These are phyloP conservation scores for Dicerorhinus sumatrensis DNA, from an alignment of 2,113 vertebrate species.

Conservation along the genomic window DNA sequence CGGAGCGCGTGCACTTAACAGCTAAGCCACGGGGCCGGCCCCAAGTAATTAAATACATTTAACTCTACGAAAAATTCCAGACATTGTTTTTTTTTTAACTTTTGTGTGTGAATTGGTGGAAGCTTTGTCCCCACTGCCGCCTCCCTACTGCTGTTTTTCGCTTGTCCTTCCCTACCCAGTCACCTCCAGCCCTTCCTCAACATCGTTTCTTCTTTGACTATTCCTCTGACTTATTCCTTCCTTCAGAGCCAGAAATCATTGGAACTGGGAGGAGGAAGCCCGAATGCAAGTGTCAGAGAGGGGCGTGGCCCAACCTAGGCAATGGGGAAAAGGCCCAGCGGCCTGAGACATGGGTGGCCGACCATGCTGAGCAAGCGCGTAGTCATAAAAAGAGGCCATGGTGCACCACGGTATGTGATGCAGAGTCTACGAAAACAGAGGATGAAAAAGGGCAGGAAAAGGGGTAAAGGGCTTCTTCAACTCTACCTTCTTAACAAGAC, in stretches of 20 bases:
- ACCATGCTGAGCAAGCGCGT: rapidly evolving
- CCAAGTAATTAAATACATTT: conserved; percentile 17
- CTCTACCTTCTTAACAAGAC: not conserved
- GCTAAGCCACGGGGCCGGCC: no score
- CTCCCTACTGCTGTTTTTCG: not conserved
- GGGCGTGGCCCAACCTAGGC: not conserved
- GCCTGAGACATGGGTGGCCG: not conserved
- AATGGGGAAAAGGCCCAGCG: not conserved
- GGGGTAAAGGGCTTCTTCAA: not conserved
- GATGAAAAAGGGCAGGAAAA: not conserved
- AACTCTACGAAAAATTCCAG: not conserved
- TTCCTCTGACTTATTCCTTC: not conserved
- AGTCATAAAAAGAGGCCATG: not conserved
- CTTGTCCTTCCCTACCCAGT: not conserved
- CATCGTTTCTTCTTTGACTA: not conserved
- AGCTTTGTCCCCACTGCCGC: not conserved
- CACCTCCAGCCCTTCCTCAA: not conserved
- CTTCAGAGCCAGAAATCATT: not conserved
- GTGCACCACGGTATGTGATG: rapidly evolving
- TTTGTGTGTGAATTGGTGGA: not conserved
- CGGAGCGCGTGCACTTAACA: no score
- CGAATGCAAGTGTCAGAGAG: not conserved
- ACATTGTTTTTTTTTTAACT: not conserved
- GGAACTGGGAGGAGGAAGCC: not conserved
- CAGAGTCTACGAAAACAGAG: not conserved